Base-by-base conservation (phyloP, 1,140 invertebrate species). In the Bombus balteatus region DNA sequence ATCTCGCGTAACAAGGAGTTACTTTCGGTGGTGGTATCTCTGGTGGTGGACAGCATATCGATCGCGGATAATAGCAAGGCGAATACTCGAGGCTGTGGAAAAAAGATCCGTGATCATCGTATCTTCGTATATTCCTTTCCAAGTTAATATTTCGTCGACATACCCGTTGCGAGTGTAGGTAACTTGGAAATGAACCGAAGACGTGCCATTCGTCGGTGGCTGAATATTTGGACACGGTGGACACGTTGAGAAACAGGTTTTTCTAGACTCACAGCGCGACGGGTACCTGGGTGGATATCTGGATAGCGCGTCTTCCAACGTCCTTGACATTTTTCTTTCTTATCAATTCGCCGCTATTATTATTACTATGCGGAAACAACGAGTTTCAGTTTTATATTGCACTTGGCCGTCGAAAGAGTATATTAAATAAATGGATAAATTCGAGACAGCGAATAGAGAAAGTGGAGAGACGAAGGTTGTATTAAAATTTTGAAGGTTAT, bases 101-200 rank as follows among this genome's bases (percentile, higher is more conserved):
- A 65, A 57, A 68, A 59, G 28, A 62, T 80, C 47, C 66, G 12
- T 43, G 34, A 34, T 77, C 32, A 12, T 53, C 9, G 15, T 28
- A 41, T 28, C 25, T 32, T 25, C 59, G 13, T 8, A 32, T 0
- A 3, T n/a, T 32, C 0, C n/a, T 18, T 34, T 66, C 0, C 0
- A 32, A 66, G 2, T 62, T 39, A 53, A 77, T 22, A 65, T 80
- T 87, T 65, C 28, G 37, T 57, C 9, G 47, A 75, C 81, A n/a
- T 92, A 93, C 90, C 91, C 89, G 79, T 92, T 80, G 73, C 89
- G 76, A n/a, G 79, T 82, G 71, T 84, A 92, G 32, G 90, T 91
- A 68, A 90, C 81, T 72, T 92, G 91, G 83, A 87, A 92, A 65
- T 81, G 86, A 85, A 93, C 87, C 15, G 72, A 13, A 34, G 80